Percentiles rank a stretch among this genome's conserved stretches.
Conservation (phyloP, 2,888 invertebrate species). For the Cylindroiulus punctatus region DNA sequence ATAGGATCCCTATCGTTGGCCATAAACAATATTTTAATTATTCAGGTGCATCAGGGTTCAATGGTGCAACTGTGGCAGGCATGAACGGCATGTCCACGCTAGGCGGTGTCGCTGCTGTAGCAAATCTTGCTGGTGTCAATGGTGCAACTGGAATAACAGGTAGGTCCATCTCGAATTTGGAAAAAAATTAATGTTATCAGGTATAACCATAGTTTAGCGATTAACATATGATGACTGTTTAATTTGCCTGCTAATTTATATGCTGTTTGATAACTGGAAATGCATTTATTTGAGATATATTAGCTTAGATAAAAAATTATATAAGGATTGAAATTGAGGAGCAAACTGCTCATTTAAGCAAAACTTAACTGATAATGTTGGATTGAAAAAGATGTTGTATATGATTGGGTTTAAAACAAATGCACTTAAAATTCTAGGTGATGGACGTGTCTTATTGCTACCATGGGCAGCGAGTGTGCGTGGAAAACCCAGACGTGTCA, state of each 20-base stretch:
- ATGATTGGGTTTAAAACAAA: background rate
- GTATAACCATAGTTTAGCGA: too few species aligned
- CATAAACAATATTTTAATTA: background rate
- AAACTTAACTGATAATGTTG: too few species aligned
- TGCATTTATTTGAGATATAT: background rate
- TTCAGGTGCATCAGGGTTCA: slow-evolving; percentile 48
- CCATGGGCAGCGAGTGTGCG: slow-evolving; percentile 92
- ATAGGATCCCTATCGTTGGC: too few species aligned
- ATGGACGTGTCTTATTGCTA: slow-evolving; percentile 64
- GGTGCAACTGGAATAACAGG: slow-evolving; percentile 52
- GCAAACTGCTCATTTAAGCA: too few species aligned
- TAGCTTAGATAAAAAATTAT: background rate
- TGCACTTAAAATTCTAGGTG: slow-evolving; percentile 52
- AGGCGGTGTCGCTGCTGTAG: slow-evolving; percentile 24
- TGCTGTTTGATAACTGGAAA: too few species aligned
- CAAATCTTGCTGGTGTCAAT: slow-evolving; percentile 48
- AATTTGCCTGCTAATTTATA: too few species aligned
- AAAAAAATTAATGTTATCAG: too few species aligned
- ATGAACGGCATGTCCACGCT: slow-evolving; percentile 43
- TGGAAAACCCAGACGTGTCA: slow-evolving; percentile 92
- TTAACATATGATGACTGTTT: too few species aligned
- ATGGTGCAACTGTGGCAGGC: slow-evolving; percentile 42
- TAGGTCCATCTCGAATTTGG: background rate
- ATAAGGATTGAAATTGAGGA: too few species aligned
- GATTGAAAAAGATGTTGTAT: background rate